These are phyloP conservation scores for Coregonus ussuriensis DNA, from an alignment of 2,797 vertebrate genomes.

Conservation along the genomic window DNA sequence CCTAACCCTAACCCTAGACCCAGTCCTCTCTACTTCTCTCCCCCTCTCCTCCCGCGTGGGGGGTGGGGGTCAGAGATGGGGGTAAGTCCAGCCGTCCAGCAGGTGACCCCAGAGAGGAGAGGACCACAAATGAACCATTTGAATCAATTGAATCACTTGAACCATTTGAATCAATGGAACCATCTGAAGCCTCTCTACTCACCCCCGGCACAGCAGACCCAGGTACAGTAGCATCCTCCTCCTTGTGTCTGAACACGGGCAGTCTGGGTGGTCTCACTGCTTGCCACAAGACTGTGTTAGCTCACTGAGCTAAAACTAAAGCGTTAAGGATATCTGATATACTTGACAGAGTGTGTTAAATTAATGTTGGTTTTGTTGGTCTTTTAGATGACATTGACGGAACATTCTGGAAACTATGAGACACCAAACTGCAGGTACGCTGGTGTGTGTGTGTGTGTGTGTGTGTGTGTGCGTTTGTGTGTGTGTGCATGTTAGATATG, in stretches of 20 bases:
- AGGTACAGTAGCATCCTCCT: background rate
- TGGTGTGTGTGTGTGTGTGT: constrained; percentile 12
- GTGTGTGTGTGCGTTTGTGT: background rate
- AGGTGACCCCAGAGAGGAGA: constrained; percentile 66
- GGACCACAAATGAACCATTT: background rate
- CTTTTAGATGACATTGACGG: background rate
- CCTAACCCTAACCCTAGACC: constrained; percentile 50
- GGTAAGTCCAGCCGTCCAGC: constrained; percentile 34
- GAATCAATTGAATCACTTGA: background rate
- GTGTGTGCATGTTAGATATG: constrained; percentile 55
- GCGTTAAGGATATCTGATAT: background rate
- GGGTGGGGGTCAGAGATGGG: background rate
- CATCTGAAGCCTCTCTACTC: background rate
- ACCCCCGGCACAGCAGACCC: background rate
- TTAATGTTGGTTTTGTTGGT: background rate
- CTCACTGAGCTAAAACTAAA: background rate
- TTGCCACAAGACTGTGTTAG: no score
- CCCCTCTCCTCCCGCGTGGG: background rate
- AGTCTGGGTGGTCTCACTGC: no score
- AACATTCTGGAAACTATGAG: background rate
- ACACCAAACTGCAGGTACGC: background rate
- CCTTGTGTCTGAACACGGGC: no score
- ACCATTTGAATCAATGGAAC: background rate
- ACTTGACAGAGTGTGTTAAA: background rate
- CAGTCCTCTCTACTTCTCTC: constrained; percentile 41